Base-by-base conservation (phyloP, 2,888 invertebrate species). In the Nomada fabriciana region DNA sequence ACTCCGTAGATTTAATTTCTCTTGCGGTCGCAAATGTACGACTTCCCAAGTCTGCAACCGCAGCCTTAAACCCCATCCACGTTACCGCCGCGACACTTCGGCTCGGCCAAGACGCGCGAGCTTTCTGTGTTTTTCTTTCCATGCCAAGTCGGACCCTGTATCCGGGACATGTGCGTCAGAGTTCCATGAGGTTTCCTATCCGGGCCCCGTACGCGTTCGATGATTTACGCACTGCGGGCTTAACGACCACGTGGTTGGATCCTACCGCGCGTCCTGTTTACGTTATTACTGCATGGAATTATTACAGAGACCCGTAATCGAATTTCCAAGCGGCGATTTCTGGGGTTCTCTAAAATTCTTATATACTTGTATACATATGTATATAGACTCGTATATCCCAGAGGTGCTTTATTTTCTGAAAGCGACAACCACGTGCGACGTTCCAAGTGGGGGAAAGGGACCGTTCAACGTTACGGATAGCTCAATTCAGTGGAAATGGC, bases 141-240 rank as follows among this genome's bases (percentile, higher is more conserved):
- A 59, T 71, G 68, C 52, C 55, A 29, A 42, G 59, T 25, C 60
- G 63, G 77, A 25, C 65, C 73, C 80, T 75, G 73, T 82, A 88
- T 90, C 89, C 89, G 88, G 89, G 83, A 89, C 90, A 89, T 87
- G 87, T 90, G 90, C 76, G 82, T 72, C 83, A 70, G 77, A 76
- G 88, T 81, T 85, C 61, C 80, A 36, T 59, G 60, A 50, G n/a
- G 64, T 53, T 79, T 78, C 75, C 70, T 70, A 71, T 73, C 72
- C 76, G 29, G 55, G 42, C 79, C 75, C 60, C 68, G 80, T 79
- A 80, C 74, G 70, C 83, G 82, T 50, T 63, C 69, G 70, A 82
- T 83, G 86, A 86, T 88, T 85, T 83, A 87, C 83, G 70, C 78
- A 25, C 73, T 63, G 57, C 64, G 64, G 52, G 18, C 73, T 79